Base-by-base conservation (phyloP, 2,888 invertebrate genomes). In the Eupithecia exiguata region DNA sequence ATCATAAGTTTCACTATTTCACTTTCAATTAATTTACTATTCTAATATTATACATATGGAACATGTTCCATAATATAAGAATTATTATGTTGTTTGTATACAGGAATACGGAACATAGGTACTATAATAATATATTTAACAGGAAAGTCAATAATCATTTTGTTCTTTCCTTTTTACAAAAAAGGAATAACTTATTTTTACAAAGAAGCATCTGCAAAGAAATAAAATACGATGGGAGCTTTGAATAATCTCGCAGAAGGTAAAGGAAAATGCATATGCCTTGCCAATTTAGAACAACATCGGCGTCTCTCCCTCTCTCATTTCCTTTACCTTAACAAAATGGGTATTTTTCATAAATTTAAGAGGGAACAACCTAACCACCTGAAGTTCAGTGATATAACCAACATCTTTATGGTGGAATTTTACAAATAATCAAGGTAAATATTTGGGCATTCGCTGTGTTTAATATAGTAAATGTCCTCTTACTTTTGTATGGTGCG, bases 251-350 rank as follows among this genome's bases (percentile, higher is more conserved):
- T 58, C 21, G 25, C 25, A 21, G 21, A 21, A 25, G 58, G 25
- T 14, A 25, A 14, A 58, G 21, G 18, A 65, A 65, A 38, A 36
- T 65, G 63, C 63, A 36, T 25, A 58, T 65, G 38, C 36, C 63
- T 63, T 63, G 63, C 67, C 40, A 67, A 43, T 67, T 67, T 43
- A 36, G 4, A 38, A 67, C n/a, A 25, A 67, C 40, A 66, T 40
- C n/a, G 25, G 14, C 43, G 36, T 18, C 9, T 63, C 46, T 46
- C 2, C 49, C 49, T 4, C 58, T 58, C 38, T 38, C 38, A 38
- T 38, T 65, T 65, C 36, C 63, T 21, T 38, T 10, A 65, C n/a
- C 18, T 65, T 65, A 2, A 12, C 21, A 36, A 53, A 62, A 35
- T 63, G 36, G 30, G 63, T 9, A 12, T 65, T 65, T 49, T 58